Conservation (phyloP, 2,113 vertebrate species). For the Paratilapia polleni region DNA sequence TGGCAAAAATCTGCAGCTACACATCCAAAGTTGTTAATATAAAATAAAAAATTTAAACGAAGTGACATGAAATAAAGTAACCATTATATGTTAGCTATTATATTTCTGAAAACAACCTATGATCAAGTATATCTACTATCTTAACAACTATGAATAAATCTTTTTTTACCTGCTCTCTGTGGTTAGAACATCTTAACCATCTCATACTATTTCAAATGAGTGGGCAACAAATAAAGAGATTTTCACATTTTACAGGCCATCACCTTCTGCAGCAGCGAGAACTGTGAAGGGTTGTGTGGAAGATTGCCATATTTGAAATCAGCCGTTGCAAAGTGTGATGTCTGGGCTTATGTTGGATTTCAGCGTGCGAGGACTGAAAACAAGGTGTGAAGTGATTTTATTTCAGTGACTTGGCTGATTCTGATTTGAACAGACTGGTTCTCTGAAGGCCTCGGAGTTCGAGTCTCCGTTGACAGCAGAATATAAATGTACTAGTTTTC, state of each 20-base stretch:
- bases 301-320: conserved; percentile 11
- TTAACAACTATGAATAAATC: neutral
- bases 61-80: neutral
- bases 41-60: neutral
- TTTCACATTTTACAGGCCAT: neutral
- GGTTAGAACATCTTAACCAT: neutral
- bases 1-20: neutral
- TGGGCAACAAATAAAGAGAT: neutral
- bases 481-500: neutral
- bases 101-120: no score
- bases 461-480: neutral
- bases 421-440: neutral
- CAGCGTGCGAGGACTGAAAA: neutral
- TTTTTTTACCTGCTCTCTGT: neutral
- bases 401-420: neutral
- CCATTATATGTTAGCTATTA: no score
- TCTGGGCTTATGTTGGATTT: conserved; percentile 34
- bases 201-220: neutral
- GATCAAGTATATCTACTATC: neutral
- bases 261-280: conserved; percentile 7
- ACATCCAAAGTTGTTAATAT: neutral
- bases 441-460: neutral
- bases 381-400: conserved; percentile 20
- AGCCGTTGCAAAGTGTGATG: conserved; percentile 27
- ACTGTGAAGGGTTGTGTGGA: conserved; percentile 15